These are phyloP conservation scores for Macaria notata DNA, from an alignment of 2,888 invertebrate genomes.

Conservation along the genomic window DNA sequence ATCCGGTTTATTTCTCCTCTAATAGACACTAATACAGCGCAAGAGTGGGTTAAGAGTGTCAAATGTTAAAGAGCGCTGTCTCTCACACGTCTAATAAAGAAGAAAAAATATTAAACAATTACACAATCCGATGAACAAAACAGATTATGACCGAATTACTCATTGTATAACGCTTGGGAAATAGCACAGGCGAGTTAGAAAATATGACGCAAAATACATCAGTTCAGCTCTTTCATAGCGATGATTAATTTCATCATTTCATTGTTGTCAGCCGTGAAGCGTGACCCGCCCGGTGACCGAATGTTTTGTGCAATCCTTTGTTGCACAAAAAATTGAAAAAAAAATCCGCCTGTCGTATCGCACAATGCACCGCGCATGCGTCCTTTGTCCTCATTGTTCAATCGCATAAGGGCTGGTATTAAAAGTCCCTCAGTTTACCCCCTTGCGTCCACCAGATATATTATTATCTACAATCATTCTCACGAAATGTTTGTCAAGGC, in stretches of 20 bases:
- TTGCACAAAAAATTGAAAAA: constrained; percentile 49
- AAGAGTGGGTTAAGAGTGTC: constrained; percentile 13
- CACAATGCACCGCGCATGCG: constrained; percentile 60
- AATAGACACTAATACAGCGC: constrained; percentile 3
- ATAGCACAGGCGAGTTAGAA: constrained; percentile 39
- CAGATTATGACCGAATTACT: constrained; percentile 33
- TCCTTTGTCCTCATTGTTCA: constrained; percentile 53
- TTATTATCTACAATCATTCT: constrained; percentile 53
- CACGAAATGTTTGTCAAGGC: constrained; percentile 40
- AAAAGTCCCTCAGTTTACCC: constrained; percentile 49
- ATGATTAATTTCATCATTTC: constrained; percentile 68
- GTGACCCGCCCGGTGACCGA: constrained; percentile 62
- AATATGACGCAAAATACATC: constrained; percentile 48
- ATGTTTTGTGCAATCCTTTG: constrained; percentile 64
- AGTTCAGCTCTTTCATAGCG: constrained; percentile 40
- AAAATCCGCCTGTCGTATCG: constrained; percentile 42
- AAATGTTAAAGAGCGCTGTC: constrained; percentile 16
- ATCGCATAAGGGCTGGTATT: constrained; percentile 47
- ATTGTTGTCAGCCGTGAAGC: constrained; percentile 62
- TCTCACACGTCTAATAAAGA: constrained; percentile 11
- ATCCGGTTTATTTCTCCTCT: background rate
- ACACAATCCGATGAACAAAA: constrained; percentile 26
- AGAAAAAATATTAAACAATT: constrained; percentile 13
- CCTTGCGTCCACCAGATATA: constrained; percentile 39
- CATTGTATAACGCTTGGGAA: constrained; percentile 43